These are phyloP conservation scores for Champsocephalus esox DNA, from an alignment of 2,797 vertebrate genomes.

Conservation along the genomic window DNA sequence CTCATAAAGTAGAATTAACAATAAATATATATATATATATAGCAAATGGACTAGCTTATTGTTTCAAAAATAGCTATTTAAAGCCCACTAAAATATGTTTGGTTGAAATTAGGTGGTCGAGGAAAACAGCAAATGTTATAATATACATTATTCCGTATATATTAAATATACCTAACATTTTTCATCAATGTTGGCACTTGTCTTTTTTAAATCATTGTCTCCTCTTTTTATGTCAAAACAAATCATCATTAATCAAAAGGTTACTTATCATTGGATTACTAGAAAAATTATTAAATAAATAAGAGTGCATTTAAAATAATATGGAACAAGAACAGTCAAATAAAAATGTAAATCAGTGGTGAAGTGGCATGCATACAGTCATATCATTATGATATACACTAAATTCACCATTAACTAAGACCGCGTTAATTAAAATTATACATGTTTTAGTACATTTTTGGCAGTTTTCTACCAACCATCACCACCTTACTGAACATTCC, in stretches of 20 bases:
- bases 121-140: background rate
- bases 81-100: background rate
- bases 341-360: background rate
- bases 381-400: background rate
- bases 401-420: background rate
- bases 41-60: background rate
- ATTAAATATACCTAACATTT: background rate
- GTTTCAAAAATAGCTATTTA: background rate
- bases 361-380: background rate
- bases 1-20: conserved; percentile 2
- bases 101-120: too few relatives aligned
- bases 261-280: background rate
- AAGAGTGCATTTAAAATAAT: too few relatives aligned
- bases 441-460: too few relatives aligned
- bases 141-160: background rate
- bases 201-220: background rate
- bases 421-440: background rate
- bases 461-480: background rate
- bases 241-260: background rate
- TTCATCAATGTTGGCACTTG: background rate
- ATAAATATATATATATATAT: background rate
- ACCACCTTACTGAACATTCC: background rate
- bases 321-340: background rate
- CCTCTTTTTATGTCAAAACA: background rate
- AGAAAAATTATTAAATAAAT: too few relatives aligned